Evolutionary conservation across 2,113 vertebrate species (phyloP).

Genomic region (Malurus melanocephalus): DNA sequence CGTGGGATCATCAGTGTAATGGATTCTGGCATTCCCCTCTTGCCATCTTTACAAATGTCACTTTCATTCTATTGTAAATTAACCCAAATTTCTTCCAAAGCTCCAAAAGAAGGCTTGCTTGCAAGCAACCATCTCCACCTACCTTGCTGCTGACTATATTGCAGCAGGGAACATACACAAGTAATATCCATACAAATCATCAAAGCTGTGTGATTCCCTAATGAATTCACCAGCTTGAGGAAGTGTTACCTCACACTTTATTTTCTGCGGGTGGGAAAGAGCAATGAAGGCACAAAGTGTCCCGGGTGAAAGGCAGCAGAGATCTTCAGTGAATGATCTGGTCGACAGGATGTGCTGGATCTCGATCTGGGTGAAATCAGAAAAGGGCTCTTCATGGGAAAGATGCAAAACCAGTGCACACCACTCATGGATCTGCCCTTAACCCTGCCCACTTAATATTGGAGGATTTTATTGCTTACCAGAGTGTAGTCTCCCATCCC

Average conservation of each 20-base stretch:
- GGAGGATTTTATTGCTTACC: slow-evolving; percentile 58
- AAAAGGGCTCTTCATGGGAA: background rate
- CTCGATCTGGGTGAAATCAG: background rate
- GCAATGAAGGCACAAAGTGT: background rate
- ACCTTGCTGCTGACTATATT: slow-evolving; percentile 56
- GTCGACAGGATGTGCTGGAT: background rate
- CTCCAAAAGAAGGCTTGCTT: slow-evolving; percentile 69
- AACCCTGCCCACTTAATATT: slow-evolving; percentile 44
- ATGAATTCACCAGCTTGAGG: slow-evolving; percentile 4
- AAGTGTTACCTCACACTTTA: background rate
- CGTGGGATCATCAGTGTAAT: slow-evolving; percentile 73
- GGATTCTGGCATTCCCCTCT: slow-evolving; percentile 71
- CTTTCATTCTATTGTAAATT: slow-evolving; percentile 78
- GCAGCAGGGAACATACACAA: background rate
- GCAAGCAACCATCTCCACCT: slow-evolving; percentile 62
- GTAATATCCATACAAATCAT: slow-evolving; percentile 19
- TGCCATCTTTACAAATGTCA: slow-evolving; percentile 76
- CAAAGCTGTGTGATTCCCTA: slow-evolving; percentile 5
- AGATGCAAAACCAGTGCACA: background rate
- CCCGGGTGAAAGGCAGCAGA: background rate
- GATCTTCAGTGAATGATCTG: slow-evolving; percentile 27
- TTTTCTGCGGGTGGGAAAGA: background rate
- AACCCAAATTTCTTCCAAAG: slow-evolving; percentile 72
- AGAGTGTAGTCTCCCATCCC: slow-evolving; percentile 28
- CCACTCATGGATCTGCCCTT: slow-evolving; percentile 11